A percentile compares a stretch with the other conserved stretches of the same genome.
Conservation (phyloP, 1,140 invertebrate species). For the Philotrypesis tridentata region DNA sequence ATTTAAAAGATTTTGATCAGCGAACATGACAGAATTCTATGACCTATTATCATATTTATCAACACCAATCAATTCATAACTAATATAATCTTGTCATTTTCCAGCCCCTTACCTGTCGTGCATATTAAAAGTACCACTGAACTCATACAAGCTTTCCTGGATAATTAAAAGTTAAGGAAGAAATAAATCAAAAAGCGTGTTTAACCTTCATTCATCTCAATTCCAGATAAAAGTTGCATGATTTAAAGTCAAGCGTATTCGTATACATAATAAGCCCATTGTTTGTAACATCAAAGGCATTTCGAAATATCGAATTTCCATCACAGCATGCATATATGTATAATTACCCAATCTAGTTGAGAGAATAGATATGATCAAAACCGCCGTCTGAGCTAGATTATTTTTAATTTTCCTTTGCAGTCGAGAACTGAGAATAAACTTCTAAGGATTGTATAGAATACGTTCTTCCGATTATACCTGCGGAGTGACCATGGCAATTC, state of each 20-base stretch:
- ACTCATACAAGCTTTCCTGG: not conserved
- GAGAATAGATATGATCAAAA: constrained; percentile 36
- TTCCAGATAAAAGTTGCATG: constrained; percentile 31
- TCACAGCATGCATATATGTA: constrained; percentile 28
- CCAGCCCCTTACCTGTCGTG: too few species aligned
- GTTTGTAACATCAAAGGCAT: constrained; percentile 26
- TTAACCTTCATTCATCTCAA: constrained; percentile 29
- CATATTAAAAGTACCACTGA: not conserved
- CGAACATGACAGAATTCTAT: not conserved
- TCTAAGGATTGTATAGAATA: not conserved
- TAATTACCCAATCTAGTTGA: constrained; percentile 40
- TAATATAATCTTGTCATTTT: too few species aligned
- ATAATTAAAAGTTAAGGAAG: constrained; percentile 10
- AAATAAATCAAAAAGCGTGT: not conserved
- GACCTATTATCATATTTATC: not conserved
- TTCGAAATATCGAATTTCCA: constrained; percentile 45
- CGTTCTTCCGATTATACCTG: constrained; percentile 14
- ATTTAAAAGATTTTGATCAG: not conserved
- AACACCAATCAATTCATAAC: too few species aligned
- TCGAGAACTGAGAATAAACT: not conserved
- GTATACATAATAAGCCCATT: constrained; percentile 36
- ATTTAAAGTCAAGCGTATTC: constrained; percentile 1
- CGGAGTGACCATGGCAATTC: constrained; percentile 12
- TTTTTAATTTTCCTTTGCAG: not conserved
- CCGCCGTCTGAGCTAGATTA: not conserved